Percentiles rank a stretch among this genome's conserved stretches.
These are phyloP conservation scores for Nycticryphes semicollaris DNA, from an alignment of 2,113 vertebrate genomes.

Conservation along the genomic window DNA sequence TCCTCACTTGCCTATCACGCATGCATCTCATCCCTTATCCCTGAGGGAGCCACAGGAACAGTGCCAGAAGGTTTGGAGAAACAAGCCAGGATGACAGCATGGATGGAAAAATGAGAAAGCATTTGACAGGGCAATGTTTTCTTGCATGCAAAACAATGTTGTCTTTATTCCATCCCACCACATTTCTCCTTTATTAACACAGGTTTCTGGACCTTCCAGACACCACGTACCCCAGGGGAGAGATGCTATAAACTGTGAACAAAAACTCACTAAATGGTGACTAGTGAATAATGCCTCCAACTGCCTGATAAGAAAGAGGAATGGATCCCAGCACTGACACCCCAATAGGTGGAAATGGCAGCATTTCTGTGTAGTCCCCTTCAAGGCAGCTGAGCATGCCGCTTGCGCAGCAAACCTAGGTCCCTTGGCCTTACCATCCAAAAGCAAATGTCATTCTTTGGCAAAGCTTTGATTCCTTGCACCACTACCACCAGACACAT, in stretches of 20 bases:
- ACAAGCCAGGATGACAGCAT: neutral
- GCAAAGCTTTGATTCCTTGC: neutral
- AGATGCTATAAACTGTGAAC: neutral
- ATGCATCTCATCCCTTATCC: neutral
- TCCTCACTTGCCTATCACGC: neutral
- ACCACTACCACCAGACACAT: neutral
- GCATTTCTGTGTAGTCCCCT: neutral
- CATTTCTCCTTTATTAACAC: neutral
- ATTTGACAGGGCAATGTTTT: neutral
- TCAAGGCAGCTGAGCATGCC: neutral
- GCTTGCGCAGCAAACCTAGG: neutral
- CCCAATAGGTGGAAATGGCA: neutral
- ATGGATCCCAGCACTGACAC: neutral
- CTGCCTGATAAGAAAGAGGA: neutral
- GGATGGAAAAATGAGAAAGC: neutral
- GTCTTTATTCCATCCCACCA: neutral
- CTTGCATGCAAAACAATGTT: neutral
- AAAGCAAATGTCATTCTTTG: neutral
- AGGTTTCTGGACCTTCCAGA: neutral
- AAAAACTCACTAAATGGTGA: neutral
- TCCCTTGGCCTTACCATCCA: neutral
- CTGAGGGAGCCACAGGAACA: rapidly evolving
- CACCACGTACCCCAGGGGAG: neutral
- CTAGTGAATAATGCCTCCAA: neutral
- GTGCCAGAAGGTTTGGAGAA: neutral